These are phyloP conservation scores for Amblyopsis hoosieri DNA, from an alignment of 2,797 vertebrate genomes.

Conservation along the genomic window DNA sequence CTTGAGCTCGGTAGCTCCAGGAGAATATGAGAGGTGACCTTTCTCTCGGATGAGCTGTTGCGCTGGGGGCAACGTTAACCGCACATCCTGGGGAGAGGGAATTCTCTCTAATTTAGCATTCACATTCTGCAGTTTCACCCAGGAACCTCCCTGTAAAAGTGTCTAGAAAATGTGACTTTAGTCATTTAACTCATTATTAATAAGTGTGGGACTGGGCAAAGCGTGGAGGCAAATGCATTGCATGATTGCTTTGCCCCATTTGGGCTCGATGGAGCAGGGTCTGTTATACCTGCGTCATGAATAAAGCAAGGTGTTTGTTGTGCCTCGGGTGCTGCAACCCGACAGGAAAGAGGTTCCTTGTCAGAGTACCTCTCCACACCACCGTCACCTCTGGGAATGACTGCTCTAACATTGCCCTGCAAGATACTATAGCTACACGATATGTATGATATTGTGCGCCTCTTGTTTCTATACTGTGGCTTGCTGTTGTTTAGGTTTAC, in stretches of 20 bases:
- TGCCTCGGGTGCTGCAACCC: constrained; percentile 19
- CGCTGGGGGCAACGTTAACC: constrained; percentile 45
- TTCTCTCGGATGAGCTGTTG: constrained; percentile 31
- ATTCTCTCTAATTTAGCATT: constrained; percentile 14
- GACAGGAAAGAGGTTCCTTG: constrained; percentile 34
- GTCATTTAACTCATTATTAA: no score
- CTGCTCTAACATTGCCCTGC: not conserved
- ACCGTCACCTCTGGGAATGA: constrained; percentile 38
- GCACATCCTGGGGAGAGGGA: constrained; percentile 17
- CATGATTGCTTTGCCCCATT: constrained; percentile 44
- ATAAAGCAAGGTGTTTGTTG: constrained; percentile 40
- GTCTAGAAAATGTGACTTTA: no score
- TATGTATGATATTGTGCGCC: constrained; percentile 16
- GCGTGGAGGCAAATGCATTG: constrained; percentile 31
- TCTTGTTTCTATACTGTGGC: not conserved
- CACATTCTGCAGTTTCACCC: constrained; percentile 8
- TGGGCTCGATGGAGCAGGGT: constrained; percentile 44
- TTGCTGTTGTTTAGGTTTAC: not conserved
- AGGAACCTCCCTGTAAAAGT: no score
- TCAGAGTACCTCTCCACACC: constrained; percentile 26
- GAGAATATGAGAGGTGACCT: constrained; percentile 54
- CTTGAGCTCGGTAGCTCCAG: constrained; percentile 25
- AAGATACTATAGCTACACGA: not conserved
- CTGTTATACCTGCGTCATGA: constrained; percentile 57
- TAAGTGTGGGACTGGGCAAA: constrained; percentile 3